phyloP scores from a whole-genome alignment of 1,140 invertebrate species.

The Goniozus legneri region DNA sequence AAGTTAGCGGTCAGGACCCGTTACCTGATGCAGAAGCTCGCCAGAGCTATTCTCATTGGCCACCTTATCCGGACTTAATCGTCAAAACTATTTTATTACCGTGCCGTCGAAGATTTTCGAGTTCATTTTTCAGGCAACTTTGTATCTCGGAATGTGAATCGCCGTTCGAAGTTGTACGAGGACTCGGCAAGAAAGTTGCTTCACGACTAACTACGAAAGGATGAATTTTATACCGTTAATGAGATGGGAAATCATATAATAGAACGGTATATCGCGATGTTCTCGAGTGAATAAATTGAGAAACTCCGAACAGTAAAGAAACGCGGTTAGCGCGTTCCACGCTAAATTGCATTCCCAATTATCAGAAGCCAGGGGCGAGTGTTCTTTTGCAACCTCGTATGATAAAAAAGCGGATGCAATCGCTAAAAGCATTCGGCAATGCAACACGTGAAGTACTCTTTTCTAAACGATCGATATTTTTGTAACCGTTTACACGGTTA shows the following conservation, averaged over 20 bases:
- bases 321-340: not conserved
- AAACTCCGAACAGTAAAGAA: too few relatives aligned
- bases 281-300: too few relatives aligned
- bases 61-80: slow-evolving; percentile 16
- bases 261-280: too few relatives aligned
- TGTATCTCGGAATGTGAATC: too few relatives aligned
- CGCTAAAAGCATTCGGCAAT: slow-evolving; percentile 23
- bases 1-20: slow-evolving; percentile 29
- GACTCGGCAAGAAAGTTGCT: too few relatives aligned
- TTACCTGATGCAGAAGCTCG: slow-evolving; percentile 18
- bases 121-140: too few relatives aligned
- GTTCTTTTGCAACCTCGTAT: slow-evolving; percentile 3
- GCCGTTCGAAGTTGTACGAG: too few relatives aligned
- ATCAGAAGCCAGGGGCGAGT: not conserved
- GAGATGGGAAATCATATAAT: too few relatives aligned
- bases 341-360: slow-evolving; percentile 7
- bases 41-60: slow-evolving; percentile 28
- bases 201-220: too few relatives aligned
- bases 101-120: too few relatives aligned
- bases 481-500: slow-evolving; percentile 11
- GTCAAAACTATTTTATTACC: too few relatives aligned
- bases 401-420: slow-evolving; percentile 9
- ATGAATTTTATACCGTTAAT: too few relatives aligned
- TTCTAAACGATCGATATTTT: slow-evolving; percentile 21
- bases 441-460: slow-evolving; percentile 9